Conservation (phyloP, 2,888 invertebrate species). For the Galeopsomyia nigrocyanea region DNA sequence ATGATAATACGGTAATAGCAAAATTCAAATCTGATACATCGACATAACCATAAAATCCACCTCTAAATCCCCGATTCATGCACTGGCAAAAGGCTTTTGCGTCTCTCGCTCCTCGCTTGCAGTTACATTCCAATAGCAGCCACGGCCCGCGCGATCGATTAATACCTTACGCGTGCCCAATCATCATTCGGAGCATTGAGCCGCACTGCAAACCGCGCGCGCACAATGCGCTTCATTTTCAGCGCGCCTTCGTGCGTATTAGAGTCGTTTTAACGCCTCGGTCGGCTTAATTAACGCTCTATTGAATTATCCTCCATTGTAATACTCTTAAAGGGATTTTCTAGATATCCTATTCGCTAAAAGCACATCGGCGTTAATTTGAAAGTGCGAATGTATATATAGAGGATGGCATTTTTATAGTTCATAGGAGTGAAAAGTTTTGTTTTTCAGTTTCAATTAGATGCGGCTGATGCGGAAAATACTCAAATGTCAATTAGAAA, state of each 20-base stretch:
- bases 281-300: slow-evolving; percentile 36
- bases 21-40: too few relatives aligned
- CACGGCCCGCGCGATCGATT: slow-evolving; percentile 12
- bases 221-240: slow-evolving; percentile 27
- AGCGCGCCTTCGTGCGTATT: slow-evolving; percentile 2
- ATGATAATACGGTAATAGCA: too few relatives aligned
- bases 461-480: too few relatives aligned
- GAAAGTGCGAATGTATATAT: too few relatives aligned
- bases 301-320: slow-evolving; percentile 42
- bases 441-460: neutral
- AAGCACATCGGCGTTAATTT: too few relatives aligned
- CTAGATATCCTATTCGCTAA: too few relatives aligned
- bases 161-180: slow-evolving; percentile 25
- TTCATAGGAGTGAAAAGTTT: slow-evolving; percentile 11
- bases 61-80: too few relatives aligned
- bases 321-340: slow-evolving; percentile 32
- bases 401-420: neutral
- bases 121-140: neutral
- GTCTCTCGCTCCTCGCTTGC: neutral
- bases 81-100: neutral
- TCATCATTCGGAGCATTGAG: slow-evolving; percentile 36
- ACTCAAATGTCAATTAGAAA: too few relatives aligned
- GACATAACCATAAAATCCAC: too few relatives aligned
- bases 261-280: slow-evolving; percentile 28
- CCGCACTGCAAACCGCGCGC: slow-evolving; percentile 11